A percentile compares a stretch with the other conserved stretches of the same genome.
Evolutionary conservation across 2,113 vertebrate species (phyloP).

Genomic region (Lophotis ruficrista): DNA sequence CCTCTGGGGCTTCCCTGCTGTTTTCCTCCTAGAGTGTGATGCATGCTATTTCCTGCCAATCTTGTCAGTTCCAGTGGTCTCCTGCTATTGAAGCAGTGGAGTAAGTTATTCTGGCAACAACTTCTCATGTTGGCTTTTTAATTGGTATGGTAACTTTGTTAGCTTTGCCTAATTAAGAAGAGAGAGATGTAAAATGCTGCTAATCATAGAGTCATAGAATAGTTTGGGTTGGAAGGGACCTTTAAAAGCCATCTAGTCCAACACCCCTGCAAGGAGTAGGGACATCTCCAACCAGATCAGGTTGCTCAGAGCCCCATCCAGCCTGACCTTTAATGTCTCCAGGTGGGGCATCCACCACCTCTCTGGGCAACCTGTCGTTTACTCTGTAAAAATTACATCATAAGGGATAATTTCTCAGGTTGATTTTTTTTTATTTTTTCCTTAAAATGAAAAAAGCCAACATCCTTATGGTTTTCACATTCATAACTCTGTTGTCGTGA

Average conservation of each 20-base stretch:
- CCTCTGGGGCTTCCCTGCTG: background rate
- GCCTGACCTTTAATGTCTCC: too few species aligned
- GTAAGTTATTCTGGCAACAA: background rate
- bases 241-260: too few species aligned
- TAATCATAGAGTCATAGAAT: background rate
- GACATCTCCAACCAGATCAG: too few species aligned
- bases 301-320: too few species aligned
- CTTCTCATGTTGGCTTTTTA: background rate
- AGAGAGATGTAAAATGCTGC: background rate
- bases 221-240: too few species aligned
- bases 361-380: background rate
- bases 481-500: background rate
- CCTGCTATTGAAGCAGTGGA: background rate
- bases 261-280: too few species aligned
- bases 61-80: background rate
- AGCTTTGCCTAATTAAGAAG: background rate
- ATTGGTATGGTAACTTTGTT: background rate
- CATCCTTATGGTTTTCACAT: background rate
- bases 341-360: too few species aligned
- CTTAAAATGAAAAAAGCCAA: background rate
- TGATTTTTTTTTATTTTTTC: background rate
- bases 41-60: background rate
- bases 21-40: background rate
- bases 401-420: constrained; percentile 22
- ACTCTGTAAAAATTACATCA: background rate